Percentiles rank a stretch among this genome's conserved stretches.
Conservation (phyloP, 2,888 invertebrate genomes). For the Meganola albula region DNA sequence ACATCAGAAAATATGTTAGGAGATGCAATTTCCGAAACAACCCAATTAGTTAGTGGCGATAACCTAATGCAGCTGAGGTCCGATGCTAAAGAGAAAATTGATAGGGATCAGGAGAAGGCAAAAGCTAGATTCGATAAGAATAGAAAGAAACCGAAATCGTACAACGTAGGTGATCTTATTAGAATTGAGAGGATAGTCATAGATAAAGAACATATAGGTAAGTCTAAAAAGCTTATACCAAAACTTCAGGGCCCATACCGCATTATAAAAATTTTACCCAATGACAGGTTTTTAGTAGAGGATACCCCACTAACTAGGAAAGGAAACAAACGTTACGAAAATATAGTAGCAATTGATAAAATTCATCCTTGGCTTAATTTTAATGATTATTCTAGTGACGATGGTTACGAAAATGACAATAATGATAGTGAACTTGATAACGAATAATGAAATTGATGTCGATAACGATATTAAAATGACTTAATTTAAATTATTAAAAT, state of each 20-base stretch:
- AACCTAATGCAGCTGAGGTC: slow-evolving; percentile 7
- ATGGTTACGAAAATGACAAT: not conserved
- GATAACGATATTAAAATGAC: too few relatives aligned
- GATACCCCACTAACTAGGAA: slow-evolving; percentile 5
- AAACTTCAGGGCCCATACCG: slow-evolving; percentile 5
- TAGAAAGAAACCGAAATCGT: slow-evolving; percentile 4
- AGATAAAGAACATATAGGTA: slow-evolving; percentile 7
- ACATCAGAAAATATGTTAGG: slow-evolving; percentile 12
- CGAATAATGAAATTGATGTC: too few relatives aligned
- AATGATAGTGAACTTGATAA: too few relatives aligned
- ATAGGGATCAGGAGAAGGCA: slow-evolving; percentile 7
- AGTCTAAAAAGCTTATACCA: slow-evolving; percentile 4
- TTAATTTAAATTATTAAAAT: too few relatives aligned
- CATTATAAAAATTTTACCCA: slow-evolving; percentile 7
- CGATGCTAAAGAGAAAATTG: slow-evolving; percentile 7
- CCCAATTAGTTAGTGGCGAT: not conserved
- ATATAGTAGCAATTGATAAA: slow-evolving; percentile 4
- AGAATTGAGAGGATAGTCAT: slow-evolving; percentile 5
- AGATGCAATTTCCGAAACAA: slow-evolving; percentile 7
- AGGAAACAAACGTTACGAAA: slow-evolving; percentile 4
- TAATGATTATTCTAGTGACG: not conserved
- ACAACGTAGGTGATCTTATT: slow-evolving; percentile 3
- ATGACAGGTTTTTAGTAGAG: slow-evolving; percentile 7
- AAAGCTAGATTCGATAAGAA: slow-evolving; percentile 8
- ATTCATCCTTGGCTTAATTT: slow-evolving; percentile 3